Conservation (phyloP, 2,797 vertebrate species). For the Coracias cyanogaster region DNA sequence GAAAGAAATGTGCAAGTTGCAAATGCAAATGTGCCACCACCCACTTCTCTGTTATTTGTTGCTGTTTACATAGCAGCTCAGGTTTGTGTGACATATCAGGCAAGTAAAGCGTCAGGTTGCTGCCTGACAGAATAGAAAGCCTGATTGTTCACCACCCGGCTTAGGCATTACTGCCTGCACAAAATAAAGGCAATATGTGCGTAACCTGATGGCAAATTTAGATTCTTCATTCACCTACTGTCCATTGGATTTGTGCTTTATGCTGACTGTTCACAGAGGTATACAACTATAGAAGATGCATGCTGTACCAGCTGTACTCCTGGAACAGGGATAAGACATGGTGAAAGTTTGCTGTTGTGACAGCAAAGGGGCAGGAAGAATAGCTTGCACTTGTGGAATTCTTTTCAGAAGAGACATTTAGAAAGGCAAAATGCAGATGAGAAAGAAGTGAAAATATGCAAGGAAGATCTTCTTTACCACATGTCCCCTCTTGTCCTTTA, state of each 20-base stretch:
- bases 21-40: neutral
- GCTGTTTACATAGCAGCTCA: constrained; percentile 30
- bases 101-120: neutral
- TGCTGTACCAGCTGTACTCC: neutral
- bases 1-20: neutral
- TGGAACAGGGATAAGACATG: neutral
- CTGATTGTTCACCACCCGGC: neutral
- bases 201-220: neutral
- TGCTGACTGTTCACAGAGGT: neutral
- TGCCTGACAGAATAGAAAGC: neutral
- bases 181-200: neutral
- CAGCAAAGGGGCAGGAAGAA: neutral
- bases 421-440: neutral
- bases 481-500: neutral
- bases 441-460: neutral
- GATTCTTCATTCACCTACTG: neutral
- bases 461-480: neutral
- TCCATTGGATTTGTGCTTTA: neutral
- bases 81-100: neutral
- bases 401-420: neutral
- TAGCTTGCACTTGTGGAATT: neutral
- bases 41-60: constrained; percentile 23
- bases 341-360: neutral
- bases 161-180: neutral
- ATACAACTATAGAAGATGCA: neutral